Conservation (phyloP, 2,888 invertebrate species). For the Mamestra brassicae region DNA sequence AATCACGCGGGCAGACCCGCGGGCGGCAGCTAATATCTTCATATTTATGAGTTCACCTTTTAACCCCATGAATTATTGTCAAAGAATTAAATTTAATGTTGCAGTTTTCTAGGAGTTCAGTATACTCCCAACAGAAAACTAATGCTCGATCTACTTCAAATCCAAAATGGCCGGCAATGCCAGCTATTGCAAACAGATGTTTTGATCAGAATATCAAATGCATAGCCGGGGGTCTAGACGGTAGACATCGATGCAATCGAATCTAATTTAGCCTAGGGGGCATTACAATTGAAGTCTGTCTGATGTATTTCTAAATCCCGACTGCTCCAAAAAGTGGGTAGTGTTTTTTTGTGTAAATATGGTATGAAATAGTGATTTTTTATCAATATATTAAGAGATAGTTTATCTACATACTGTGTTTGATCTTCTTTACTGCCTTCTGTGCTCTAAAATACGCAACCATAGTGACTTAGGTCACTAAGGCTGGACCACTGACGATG, state of each 20-base stretch:
- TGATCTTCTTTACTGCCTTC: no score
- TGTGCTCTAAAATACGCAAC: no score
- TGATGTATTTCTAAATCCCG: not conserved
- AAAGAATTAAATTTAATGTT: not conserved
- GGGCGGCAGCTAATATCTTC: no score
- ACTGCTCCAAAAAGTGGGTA: not conserved
- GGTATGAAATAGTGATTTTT: no score
- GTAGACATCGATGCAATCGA: slow-evolving; percentile 26
- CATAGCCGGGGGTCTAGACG: slow-evolving; percentile 51
- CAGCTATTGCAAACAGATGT: slow-evolving; percentile 37
- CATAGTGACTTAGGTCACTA: no score
- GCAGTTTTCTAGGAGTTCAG: not conserved
- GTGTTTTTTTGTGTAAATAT: not conserved
- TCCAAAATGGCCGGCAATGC: slow-evolving; percentile 16
- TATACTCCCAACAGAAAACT: not conserved
- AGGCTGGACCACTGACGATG: no score
- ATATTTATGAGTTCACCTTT: no score
- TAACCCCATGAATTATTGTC: no score
- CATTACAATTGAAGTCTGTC: slow-evolving; percentile 27
- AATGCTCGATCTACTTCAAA: not conserved
- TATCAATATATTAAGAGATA: no score
- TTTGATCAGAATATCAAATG: slow-evolving; percentile 39
- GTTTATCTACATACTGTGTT: no score
- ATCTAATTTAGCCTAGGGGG: slow-evolving; percentile 39
- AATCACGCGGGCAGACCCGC: no score